Conservation (phyloP, 2,113 vertebrate species). For the Nipponia nippon region DNA sequence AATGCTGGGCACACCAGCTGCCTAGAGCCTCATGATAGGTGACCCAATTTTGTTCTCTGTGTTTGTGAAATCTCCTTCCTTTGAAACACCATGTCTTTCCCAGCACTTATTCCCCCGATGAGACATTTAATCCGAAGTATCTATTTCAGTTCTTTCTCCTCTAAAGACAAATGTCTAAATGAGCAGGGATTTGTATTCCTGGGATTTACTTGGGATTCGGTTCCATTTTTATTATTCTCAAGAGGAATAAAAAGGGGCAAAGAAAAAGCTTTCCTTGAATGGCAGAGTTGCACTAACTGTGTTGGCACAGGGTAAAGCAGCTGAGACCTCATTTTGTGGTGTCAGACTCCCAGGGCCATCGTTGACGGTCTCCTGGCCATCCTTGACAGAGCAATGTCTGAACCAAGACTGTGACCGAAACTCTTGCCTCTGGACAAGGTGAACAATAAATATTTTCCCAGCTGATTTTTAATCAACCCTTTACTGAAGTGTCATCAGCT, state of each 20-base stretch:
- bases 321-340: not conserved
- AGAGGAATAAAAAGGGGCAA: not conserved
- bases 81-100: not conserved
- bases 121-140: not conserved
- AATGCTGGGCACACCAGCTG: rapidly evolving
- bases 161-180: not conserved
- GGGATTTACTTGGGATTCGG: not conserved
- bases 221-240: not conserved
- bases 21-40: not conserved
- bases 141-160: not conserved
- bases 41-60: not conserved
- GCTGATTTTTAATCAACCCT: not conserved
- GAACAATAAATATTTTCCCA: not conserved
- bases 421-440: not conserved
- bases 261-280: not conserved
- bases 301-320: not conserved
- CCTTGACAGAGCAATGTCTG: not conserved
- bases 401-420: not conserved
- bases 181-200: not conserved
- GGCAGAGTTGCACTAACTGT: not conserved
- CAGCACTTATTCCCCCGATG: not conserved
- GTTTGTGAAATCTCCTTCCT: not conserved
- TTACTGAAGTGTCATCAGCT: not conserved
- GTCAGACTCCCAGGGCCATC: not conserved
- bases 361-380: not conserved